phyloP scores from a whole-genome alignment of 1,140 invertebrate species.

The Heterodera carotae region DNA sequence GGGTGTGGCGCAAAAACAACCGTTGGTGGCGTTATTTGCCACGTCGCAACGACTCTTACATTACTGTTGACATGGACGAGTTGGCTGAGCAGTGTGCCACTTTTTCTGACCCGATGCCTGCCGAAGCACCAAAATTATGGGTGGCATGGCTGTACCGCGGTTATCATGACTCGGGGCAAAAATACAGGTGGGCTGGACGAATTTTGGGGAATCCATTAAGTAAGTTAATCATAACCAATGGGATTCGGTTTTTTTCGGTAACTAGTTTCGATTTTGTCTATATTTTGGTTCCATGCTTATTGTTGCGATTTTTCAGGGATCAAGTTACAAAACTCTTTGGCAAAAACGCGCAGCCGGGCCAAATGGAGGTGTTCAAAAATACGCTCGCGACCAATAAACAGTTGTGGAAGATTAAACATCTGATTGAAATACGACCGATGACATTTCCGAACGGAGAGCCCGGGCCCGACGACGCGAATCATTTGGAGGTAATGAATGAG shows the following conservation, averaged over 20 bases:
- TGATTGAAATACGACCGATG: constrained; percentile 59
- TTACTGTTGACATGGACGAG: constrained; percentile 52
- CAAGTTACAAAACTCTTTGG: constrained; percentile 51
- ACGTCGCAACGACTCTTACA: constrained; percentile 49
- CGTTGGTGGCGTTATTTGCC: constrained; percentile 60
- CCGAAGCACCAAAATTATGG: constrained; percentile 60
- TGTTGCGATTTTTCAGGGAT: constrained; percentile 3
- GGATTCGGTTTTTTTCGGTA: too few species aligned
- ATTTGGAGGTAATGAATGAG: constrained; percentile 44
- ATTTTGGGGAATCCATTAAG: neutral
- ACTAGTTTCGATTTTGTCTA: neutral
- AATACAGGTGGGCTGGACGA: neutral
- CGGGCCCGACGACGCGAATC: constrained; percentile 49
- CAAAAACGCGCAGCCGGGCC: constrained; percentile 49
- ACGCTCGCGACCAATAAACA: constrained; percentile 55
- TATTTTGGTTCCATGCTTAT: neutral
- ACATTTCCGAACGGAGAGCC: constrained; percentile 63
- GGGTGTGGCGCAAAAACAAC: constrained; percentile 54
- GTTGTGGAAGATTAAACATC: constrained; percentile 62
- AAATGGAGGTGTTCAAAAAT: constrained; percentile 61
- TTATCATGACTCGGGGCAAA: constrained; percentile 36
- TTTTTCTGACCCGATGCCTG: constrained; percentile 50
- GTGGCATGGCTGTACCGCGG: constrained; percentile 57
- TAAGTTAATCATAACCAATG: neutral
- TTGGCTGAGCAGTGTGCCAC: constrained; percentile 38